Conservation (phyloP, 1,140 invertebrate genomes). For the Drosophila funebris region DNA sequence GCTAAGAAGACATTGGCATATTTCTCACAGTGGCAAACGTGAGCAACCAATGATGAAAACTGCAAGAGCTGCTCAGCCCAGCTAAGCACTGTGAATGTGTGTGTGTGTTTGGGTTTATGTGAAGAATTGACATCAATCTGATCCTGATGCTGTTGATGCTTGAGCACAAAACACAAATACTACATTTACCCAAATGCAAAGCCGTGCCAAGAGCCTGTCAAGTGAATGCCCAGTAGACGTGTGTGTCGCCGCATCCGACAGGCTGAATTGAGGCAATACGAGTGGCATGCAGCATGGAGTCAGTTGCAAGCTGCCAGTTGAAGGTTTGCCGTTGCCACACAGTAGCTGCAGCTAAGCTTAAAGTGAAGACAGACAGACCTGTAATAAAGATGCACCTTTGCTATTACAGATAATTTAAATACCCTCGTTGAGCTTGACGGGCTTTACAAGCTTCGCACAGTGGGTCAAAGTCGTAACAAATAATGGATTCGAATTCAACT, state of each 20-base stretch:
- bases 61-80: conserved; percentile 11
- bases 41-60: conserved; percentile 72
- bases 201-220: conserved; percentile 74
- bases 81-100: neutral
- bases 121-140: conserved; percentile 54
- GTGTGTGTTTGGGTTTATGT: conserved; percentile 15
- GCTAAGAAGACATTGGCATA: conserved; percentile 71
- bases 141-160: conserved; percentile 36
- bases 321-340: conserved; percentile 10
- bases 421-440: neutral
- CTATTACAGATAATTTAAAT: conserved; percentile 31
- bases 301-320: conserved; percentile 34
- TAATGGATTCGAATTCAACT: no score
- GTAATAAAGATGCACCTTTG: conserved; percentile 7
- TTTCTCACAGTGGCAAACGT: conserved; percentile 65
- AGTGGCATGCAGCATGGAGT: conserved; percentile 24
- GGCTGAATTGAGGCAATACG: conserved; percentile 20
- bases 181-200: conserved; percentile 81
- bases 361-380: neutral
- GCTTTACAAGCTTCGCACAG: neutral
- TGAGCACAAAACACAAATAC: conserved; percentile 70
- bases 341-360: conserved; percentile 25
- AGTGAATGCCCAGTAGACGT: conserved; percentile 64
- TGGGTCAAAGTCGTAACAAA: neutral
- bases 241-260: conserved; percentile 31